phyloP scores from a whole-genome alignment of 2,888 invertebrate genomes.

The Ichneumon xanthorius region DNA sequence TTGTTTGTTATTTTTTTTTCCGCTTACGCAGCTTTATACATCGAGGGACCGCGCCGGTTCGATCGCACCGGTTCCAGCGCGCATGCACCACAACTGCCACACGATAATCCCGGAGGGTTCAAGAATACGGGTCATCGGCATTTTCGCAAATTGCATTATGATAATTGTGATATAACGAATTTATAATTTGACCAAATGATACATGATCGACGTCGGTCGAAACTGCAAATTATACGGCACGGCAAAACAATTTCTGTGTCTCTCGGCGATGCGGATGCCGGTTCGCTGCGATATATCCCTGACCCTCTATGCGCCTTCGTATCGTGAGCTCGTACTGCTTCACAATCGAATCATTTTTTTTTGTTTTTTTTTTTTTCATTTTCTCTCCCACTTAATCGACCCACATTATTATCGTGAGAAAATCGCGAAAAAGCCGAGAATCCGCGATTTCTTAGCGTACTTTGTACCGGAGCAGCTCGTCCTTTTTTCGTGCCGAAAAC shows the following conservation, averaged over 20 bases:
- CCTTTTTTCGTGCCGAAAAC: not conserved
- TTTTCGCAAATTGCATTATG: slow-evolving; percentile 82
- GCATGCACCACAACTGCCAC: slow-evolving; percentile 15
- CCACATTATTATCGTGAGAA: slow-evolving; percentile 80
- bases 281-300: slow-evolving; percentile 33
- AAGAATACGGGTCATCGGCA: slow-evolving; percentile 75
- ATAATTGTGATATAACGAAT: slow-evolving; percentile 84
- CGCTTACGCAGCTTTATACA: not conserved
- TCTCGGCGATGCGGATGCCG: slow-evolving; percentile 58
- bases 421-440: slow-evolving; percentile 76
- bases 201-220: slow-evolving; percentile 80
- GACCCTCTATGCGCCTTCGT: slow-evolving; percentile 29
- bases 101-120: slow-evolving; percentile 60
- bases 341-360: slow-evolving; percentile 67
- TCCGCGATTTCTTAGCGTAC: not conserved
- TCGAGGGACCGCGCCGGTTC: slow-evolving; percentile 27
- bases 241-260: slow-evolving; percentile 79
- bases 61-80: slow-evolving; percentile 35
- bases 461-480: not conserved
- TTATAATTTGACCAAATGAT: slow-evolving; percentile 84
- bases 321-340: slow-evolving; percentile 23
- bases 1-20: slow-evolving; percentile 22
- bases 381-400: slow-evolving; percentile 72
- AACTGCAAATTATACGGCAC: slow-evolving; percentile 81
- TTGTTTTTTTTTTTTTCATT: not conserved